A percentile compares a stretch with the other conserved stretches of the same genome.
Conservation (phyloP, 2,888 invertebrate species). For the Caenorhabditis sp. region DNA sequence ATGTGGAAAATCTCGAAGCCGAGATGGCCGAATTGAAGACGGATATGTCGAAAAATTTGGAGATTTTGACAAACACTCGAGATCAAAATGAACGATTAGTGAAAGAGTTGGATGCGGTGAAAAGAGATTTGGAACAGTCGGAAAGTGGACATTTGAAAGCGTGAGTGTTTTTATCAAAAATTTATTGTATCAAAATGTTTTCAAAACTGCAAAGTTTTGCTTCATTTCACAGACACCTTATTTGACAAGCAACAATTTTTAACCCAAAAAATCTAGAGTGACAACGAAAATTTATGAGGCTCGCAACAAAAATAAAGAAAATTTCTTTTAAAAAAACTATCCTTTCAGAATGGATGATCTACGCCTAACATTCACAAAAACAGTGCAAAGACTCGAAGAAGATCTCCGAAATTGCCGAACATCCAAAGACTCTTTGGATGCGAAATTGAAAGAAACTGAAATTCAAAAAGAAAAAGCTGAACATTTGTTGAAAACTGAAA, state of each 20-base stretch:
- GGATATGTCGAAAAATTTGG: constrained; percentile 9
- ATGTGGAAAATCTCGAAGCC: constrained; percentile 9
- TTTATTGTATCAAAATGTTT: background rate
- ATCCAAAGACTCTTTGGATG: constrained; percentile 17
- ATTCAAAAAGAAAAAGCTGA: constrained; percentile 29
- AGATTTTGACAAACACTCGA: constrained; percentile 9
- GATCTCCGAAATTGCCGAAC: constrained; percentile 20
- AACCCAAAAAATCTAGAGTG: background rate
- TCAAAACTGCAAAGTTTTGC: background rate
- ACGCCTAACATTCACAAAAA: constrained; percentile 17
- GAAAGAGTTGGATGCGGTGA: constrained; percentile 10
- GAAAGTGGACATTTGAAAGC: constrained; percentile 2
- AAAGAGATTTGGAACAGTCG: background rate
- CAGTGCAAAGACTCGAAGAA: constrained; percentile 27
- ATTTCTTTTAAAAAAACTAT: too few relatives aligned
- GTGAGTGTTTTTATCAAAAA: background rate
- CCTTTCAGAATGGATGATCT: constrained; percentile 27
- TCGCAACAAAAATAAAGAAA: too few relatives aligned
- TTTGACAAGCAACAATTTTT: background rate
- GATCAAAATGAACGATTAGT: constrained; percentile 12
- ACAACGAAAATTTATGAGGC: too few relatives aligned
- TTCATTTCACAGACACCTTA: background rate
- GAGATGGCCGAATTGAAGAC: constrained; percentile 17
- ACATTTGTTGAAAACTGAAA: constrained; percentile 26
- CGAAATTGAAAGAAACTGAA: constrained; percentile 19